Evolutionary conservation across 1,140 invertebrate species (phyloP), one percentile per base, ranked within the genome.

Genomic region (Kradibia gibbosae): DNA sequence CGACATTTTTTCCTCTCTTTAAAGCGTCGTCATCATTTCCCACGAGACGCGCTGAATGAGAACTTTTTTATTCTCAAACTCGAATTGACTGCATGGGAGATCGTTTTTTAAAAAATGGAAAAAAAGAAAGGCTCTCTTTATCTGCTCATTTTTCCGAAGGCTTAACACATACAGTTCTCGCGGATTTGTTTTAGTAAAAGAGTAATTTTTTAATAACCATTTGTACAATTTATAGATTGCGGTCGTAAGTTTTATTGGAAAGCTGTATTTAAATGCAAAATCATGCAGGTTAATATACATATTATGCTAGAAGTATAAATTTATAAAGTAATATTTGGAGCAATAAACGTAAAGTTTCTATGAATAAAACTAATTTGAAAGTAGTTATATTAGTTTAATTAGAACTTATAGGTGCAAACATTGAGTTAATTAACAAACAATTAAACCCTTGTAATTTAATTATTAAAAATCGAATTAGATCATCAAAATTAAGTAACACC

Each of bases 1-100:
- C 65, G 45, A 17, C 25, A 60, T 13, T 78, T 81, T 73, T 60
- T 84, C 83, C 84, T 78, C 79, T 62, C 28, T 76, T 76, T 45
- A 25, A 62, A 76, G 45, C 72, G 55, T 13, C 50, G 76, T n/a
- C 34, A 20, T 48, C 39, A 39, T n/a, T 28, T 78, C 60, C 60
- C 60, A 36, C 20, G 71, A 73, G 71, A 73, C 48, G 48, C 25
- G 48, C 3, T 15, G 13, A 48, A 48, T 20, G 42, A 71, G 70
- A 8, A 55, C 45, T 53, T 31, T 73, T 73, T 53, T 67, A 25
- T 72, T 50, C 34, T 50, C 50, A 3, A 13, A 13, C 17, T 67
- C 39, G 22, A 7, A 25, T 45, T 8, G 22, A n/a, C 0, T n/a
- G 10, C 2, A 45, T 45, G 39, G 39, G 20, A 42, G 25, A 45